Conservation (phyloP, 2,888 invertebrate species). For the Lumbricus terrestris region DNA sequence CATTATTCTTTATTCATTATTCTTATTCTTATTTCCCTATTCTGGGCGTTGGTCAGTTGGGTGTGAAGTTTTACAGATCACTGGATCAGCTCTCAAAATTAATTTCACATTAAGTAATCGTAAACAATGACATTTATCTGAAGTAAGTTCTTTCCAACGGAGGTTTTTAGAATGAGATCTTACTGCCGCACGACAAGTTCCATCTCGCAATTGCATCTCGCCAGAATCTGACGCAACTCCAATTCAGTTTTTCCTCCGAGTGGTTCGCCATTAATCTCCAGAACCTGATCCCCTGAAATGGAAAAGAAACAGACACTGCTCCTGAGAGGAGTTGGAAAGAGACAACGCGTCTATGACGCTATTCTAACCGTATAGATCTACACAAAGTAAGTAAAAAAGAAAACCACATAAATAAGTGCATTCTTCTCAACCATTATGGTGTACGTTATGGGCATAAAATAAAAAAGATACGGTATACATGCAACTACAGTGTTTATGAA, state of each 20-base stretch:
- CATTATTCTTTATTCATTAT: too few relatives aligned
- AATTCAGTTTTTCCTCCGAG: conserved; percentile 65
- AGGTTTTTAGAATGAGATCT: conserved; percentile 37
- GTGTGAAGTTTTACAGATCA: background rate
- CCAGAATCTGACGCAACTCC: conserved; percentile 65
- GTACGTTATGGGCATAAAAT: too few relatives aligned
- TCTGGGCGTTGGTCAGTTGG: too few relatives aligned
- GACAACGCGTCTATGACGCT: background rate
- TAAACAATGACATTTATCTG: background rate
- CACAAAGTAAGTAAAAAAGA: background rate
- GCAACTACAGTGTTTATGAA: too few relatives aligned
- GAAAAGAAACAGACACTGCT: background rate
- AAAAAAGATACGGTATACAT: too few relatives aligned
- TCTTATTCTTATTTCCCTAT: too few relatives aligned
- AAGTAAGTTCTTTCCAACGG: background rate
- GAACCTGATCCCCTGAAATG: conserved; percentile 64
- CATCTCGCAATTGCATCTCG: conserved; percentile 62
- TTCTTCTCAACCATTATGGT: too few relatives aligned
- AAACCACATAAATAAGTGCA: too few relatives aligned
- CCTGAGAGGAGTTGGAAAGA: background rate
- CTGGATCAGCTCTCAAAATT: background rate
- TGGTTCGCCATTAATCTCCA: conserved; percentile 67
- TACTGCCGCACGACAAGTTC: conserved; percentile 65
- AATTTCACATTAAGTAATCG: background rate
- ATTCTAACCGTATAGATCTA: too few relatives aligned